These are phyloP conservation scores for Cheilosia vernalis DNA, from an alignment of 2,888 invertebrate genomes.

Conservation along the genomic window DNA sequence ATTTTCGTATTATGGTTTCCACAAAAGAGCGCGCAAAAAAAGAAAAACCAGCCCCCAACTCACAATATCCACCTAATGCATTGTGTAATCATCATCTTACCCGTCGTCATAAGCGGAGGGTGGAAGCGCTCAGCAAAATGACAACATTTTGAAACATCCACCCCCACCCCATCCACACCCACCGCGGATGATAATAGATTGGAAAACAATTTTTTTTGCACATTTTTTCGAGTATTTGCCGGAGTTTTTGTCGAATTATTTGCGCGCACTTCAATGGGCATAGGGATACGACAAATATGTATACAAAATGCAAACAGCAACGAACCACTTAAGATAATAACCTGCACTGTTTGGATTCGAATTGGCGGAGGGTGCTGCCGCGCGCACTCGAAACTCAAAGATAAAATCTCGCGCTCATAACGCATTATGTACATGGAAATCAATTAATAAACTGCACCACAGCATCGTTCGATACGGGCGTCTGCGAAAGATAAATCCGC, in stretches of 20 bases:
- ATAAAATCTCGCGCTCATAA: slow-evolving; percentile 31
- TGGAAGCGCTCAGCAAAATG: slow-evolving; percentile 68
- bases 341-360: slow-evolving; percentile 39
- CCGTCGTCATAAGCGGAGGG: slow-evolving; percentile 69
- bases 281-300: slow-evolving; percentile 18
- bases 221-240: slow-evolving; percentile 52
- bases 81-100: slow-evolving; percentile 73
- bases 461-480: slow-evolving; percentile 40
- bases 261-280: slow-evolving; percentile 65
- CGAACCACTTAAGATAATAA: slow-evolving; percentile 75
- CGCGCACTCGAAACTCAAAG: slow-evolving; percentile 20
- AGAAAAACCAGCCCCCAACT: slow-evolving; percentile 27
- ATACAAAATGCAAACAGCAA: slow-evolving; percentile 46
- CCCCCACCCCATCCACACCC: neutral
- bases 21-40: slow-evolving; percentile 56
- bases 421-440: slow-evolving; percentile 58
- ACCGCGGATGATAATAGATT: slow-evolving; percentile 69
- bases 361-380: slow-evolving; percentile 28
- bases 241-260: slow-evolving; percentile 52
- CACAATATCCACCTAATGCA: slow-evolving; percentile 66
- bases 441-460: slow-evolving; percentile 59
- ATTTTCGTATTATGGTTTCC: slow-evolving; percentile 79
- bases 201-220: slow-evolving; percentile 44
- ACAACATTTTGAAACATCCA: slow-evolving; percentile 69
- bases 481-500: slow-evolving; percentile 47